Evolutionary conservation across 2,113 vertebrate genomes (phyloP).

Genomic region (Aplodontia rufa): DNA sequence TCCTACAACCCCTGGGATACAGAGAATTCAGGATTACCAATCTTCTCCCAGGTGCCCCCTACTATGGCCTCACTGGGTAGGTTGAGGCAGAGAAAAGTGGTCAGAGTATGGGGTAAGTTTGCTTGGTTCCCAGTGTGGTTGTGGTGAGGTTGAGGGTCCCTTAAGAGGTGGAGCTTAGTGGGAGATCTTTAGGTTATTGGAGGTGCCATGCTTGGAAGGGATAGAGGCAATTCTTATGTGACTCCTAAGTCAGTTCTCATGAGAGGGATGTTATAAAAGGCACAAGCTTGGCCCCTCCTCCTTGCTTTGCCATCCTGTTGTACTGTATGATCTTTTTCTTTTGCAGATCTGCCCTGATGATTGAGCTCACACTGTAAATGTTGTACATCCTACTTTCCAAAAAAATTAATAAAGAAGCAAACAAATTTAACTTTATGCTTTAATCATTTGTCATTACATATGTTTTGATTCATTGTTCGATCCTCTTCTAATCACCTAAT

Average conservation of each 20-base stretch:
- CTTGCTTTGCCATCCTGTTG: neutral
- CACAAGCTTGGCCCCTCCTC: neutral
- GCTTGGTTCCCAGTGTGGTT: too few relatives aligned
- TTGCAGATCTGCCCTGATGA: too few relatives aligned
- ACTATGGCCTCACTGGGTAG: neutral
- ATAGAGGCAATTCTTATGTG: neutral
- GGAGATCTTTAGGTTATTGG: too few relatives aligned
- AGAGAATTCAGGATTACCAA: neutral
- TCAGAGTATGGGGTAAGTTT: neutral
- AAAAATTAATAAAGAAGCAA: too few relatives aligned
- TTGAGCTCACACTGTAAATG: too few relatives aligned
- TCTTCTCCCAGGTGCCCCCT: neutral
- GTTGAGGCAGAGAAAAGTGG: neutral
- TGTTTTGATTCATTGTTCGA: neutral
- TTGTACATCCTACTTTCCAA: too few relatives aligned
- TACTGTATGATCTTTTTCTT: neutral
- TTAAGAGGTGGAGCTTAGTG: too few relatives aligned
- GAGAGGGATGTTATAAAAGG: neutral
- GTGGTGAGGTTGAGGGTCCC: too few relatives aligned
- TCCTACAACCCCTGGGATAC: neutral
- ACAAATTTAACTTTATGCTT: too few relatives aligned
- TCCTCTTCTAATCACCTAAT: neutral
- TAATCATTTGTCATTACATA: too few relatives aligned
- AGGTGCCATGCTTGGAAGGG: too few relatives aligned
- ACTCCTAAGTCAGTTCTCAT: neutral